phyloP scores from a whole-genome alignment of 2,888 invertebrate species.

The Agrochola lota region DNA sequence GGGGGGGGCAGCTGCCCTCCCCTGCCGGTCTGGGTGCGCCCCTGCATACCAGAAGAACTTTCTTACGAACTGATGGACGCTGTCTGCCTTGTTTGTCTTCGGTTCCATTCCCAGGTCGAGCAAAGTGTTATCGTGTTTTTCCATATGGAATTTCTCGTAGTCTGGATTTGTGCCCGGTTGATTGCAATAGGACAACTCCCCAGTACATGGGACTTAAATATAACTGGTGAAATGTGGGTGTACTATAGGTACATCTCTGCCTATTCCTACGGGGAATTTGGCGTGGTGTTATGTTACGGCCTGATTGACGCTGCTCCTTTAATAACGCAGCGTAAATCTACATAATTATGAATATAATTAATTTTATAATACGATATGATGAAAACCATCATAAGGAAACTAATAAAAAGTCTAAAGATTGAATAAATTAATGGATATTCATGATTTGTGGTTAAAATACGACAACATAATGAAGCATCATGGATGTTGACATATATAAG shows the following conservation, averaged over 20 bases:
- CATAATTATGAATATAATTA: constrained; percentile 20
- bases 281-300: background rate
- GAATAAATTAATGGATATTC: constrained; percentile 25
- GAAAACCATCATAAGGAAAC: constrained; percentile 23
- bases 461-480: background rate
- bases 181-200: background rate
- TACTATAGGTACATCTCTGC: no score
- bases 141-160: background rate
- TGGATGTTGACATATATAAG: constrained; percentile 5
- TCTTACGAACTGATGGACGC: background rate
- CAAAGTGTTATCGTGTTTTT: no score
- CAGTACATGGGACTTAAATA: background rate
- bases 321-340: constrained; percentile 1
- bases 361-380: constrained; percentile 8
- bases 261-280: no score
- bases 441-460: constrained; percentile 10
- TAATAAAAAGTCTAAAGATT: constrained; percentile 29
- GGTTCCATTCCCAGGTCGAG: background rate
- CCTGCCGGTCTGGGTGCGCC: no score
- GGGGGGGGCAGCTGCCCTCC: no score
- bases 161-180: background rate
- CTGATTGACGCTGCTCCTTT: background rate
- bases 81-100: background rate
- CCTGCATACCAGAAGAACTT: background rate
- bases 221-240: background rate